Evolutionary conservation across 2,113 vertebrate species (phyloP), one percentile per base, ranked within the genome.

Genomic region (Sinocyclocheilus anophthalmus): DNA sequence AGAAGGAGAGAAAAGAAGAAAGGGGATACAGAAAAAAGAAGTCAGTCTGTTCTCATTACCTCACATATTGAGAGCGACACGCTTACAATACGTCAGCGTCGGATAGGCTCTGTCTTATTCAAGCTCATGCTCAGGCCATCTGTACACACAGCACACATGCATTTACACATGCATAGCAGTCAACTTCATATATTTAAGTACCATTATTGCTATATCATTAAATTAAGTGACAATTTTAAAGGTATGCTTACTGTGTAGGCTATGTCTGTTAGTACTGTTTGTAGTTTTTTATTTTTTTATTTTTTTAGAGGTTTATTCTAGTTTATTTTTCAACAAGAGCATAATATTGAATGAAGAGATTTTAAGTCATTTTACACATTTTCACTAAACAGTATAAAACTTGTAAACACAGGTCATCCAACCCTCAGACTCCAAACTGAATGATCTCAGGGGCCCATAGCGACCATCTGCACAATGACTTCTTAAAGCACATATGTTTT

Each of bases 1-100:
- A 85, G 76, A 79, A 67, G 18, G 48, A 86, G 80, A 85, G 76
- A 79, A 67, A 45, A 80, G 67, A 42, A 73, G 57, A 79, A 77
- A 69, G 82, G 39, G 82, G 22, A 42, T 12, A 59, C 83, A 80
- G 87, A 76, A 91, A 88, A 91, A 91, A 91, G 90, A 92, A 95
- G 94, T 94, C 94, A 95, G 94, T 95, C 94, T 95, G 93, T 95
- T 95, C 93, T 95, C 93, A 95, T 95, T 95, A 95, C 94, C 92
- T 94, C 92, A 90, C 90, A 92, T 90, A 95, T 95, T 95, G 94
- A 95, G 93, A 94, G 91, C 90, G 91, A 89, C 90, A 88, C 90
- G 61, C 92, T 92, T 90, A 94, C 94, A 94, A 94, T 94, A 92
- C 91, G 92, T 93, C 90, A 76, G 92, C 92, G 89, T 53, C 39